phyloP scores from a whole-genome alignment of 1,140 invertebrate genomes.

The Drosophila ercepeae region DNA sequence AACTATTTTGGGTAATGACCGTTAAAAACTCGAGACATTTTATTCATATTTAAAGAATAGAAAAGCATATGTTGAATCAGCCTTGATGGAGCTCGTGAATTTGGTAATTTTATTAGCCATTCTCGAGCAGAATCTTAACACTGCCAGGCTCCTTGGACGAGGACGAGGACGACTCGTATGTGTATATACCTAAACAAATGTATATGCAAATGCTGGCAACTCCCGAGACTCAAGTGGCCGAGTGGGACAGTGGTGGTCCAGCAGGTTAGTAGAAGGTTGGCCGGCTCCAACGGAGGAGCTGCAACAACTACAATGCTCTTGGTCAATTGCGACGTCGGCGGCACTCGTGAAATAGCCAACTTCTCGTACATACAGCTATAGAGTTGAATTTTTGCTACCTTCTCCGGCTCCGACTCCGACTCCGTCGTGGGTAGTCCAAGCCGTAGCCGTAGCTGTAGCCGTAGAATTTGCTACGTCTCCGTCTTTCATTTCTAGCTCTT shows the following conservation, averaged over 20 bases:
- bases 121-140: conserved; percentile 32
- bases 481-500: conserved; percentile 41
- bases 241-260: conserved; percentile 38
- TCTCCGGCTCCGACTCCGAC: conserved; percentile 33
- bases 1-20: too few relatives aligned
- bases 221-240: conserved; percentile 56
- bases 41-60: neutral
- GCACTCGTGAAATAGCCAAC: conserved; percentile 78
- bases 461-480: conserved; percentile 8
- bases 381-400: conserved; percentile 63
- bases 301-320: conserved; percentile 49
- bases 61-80: conserved; percentile 1
- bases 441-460: neutral
- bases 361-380: conserved; percentile 60
- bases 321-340: conserved; percentile 71
- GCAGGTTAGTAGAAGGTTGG: neutral
- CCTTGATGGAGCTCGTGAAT: conserved; percentile 5
- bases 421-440: conserved; percentile 4
- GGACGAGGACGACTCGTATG: too few relatives aligned
- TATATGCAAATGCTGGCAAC: conserved; percentile 65
- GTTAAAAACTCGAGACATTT: too few relatives aligned
- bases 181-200: conserved; percentile 43
- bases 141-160: conserved; percentile 17
- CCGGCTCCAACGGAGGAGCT: conserved; percentile 9
- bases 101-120: conserved; percentile 56